Percentiles rank a stretch among this genome's conserved stretches.
Evolutionary conservation across 2,113 vertebrate species (phyloP).

Genomic region (Pterocles gutturalis): DNA sequence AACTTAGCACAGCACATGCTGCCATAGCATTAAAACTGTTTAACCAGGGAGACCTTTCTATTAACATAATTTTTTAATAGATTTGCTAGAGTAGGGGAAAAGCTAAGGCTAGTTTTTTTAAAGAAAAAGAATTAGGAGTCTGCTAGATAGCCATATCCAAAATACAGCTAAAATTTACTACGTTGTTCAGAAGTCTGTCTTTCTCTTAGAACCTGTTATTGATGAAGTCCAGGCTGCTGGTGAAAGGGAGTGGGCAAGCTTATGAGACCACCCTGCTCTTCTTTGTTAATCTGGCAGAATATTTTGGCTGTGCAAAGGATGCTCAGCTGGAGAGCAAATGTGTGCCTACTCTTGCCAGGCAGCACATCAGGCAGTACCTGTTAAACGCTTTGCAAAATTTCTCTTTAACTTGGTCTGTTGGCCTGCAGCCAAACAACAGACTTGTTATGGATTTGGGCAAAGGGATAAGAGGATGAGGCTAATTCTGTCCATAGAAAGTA

Average conservation of each 20-base stretch:
- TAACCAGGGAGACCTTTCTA: background rate
- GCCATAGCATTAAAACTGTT: background rate
- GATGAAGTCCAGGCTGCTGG: background rate
- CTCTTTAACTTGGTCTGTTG: background rate
- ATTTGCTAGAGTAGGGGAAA: background rate
- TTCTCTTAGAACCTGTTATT: background rate
- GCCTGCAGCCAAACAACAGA: background rate
- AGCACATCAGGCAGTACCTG: fast-evolving
- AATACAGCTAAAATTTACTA: background rate
- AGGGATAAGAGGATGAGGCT: background rate
- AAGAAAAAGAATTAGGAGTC: background rate
- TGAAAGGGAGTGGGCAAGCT: background rate
- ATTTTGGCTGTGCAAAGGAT: background rate
- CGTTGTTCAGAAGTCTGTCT: fast-evolving
- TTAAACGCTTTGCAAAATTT: background rate
- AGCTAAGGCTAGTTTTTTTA: background rate
- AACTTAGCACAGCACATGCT: background rate
- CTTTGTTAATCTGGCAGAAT: background rate
- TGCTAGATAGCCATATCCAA: background rate
- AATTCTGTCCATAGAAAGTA: background rate
- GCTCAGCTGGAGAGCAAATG: fast-evolving
- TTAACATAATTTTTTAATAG: background rate
- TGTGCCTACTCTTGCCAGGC: background rate
- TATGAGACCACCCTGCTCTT: background rate
- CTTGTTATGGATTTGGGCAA: background rate